These are phyloP conservation scores for Limnodromus scolopaceus DNA, from an alignment of 2,797 vertebrate genomes.

Conservation along the genomic window DNA sequence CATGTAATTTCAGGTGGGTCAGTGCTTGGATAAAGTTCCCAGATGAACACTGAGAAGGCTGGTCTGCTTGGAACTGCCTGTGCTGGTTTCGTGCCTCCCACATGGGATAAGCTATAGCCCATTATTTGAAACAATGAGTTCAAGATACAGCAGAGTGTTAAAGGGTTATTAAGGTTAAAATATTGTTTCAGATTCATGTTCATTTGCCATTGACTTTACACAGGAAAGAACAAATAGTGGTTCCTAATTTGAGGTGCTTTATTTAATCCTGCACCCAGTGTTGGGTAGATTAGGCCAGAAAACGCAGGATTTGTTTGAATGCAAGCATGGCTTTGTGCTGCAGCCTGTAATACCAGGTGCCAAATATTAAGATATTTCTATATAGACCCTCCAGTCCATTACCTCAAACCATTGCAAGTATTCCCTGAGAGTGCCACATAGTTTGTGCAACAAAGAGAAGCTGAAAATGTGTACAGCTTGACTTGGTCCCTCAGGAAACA, in stretches of 20 bases:
- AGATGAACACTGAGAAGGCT: not conserved
- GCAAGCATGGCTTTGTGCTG: not conserved
- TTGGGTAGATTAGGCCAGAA: not conserved
- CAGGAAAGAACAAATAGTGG: not conserved
- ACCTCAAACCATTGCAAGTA: not conserved
- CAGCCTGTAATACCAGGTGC: not conserved
- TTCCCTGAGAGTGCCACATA: constrained; percentile 15
- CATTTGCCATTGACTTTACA: constrained; percentile 31
- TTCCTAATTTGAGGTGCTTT: not conserved
- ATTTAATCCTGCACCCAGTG: not conserved
- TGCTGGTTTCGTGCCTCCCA: not conserved
- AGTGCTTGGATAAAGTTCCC: not conserved
- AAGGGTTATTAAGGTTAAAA: not conserved
- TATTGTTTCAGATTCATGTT: constrained; percentile 34
- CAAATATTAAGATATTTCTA: constrained; percentile 18
- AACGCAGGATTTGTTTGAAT: not conserved
- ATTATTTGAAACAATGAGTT: not conserved
- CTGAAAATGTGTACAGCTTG: constrained; percentile 1
- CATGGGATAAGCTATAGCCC: not conserved
- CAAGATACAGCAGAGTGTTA: not conserved
- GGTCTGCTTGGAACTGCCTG: not conserved
- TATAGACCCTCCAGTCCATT: not conserved
- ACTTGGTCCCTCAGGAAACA: constrained; percentile 24
- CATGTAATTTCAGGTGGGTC: not conserved
- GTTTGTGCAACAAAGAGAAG: constrained; percentile 48